Evolutionary conservation across 2,113 vertebrate species (phyloP), one percentile per base, ranked within the genome.

Genomic region (Lota lota): DNA sequence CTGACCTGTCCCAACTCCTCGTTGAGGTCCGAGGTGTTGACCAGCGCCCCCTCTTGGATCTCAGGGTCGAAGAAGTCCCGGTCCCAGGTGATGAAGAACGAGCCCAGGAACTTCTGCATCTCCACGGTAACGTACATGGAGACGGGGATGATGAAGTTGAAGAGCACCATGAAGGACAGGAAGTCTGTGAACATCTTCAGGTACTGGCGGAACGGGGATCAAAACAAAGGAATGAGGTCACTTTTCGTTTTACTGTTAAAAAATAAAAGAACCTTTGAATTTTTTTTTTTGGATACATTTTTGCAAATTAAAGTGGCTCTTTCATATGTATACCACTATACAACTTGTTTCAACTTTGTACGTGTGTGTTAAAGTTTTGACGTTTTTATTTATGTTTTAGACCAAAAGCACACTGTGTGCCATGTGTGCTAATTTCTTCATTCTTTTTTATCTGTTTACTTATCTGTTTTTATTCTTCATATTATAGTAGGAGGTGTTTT

Each of bases 61-160:
- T 96, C 94, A 3, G 94, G 92, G 40, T 99, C 97, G 2, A 90
- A 98, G 91, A 99, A 96, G 72, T 99, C 97, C 66, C 93, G 95
- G 89, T 99, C 97, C 97, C 97, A 99, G 0, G 93, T 81, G 83
- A 99, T 99, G 88, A 99, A 99, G 86, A 96, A 98, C 24, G 97
- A 99, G 33, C 97, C 97, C 80, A 99, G 81, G 89, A 99, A 99
- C 87, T 99, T 99, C 75, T 99, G 97, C 97, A 99, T 99, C 90
- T 99, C 97, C 53, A 99, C 97, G 0, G 97, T 99, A 72, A 99
- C 97, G 0, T 99, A 99, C 97, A 99, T 99, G 87, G 97, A 99
- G 68, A 99, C 96, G 0, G 97, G 97, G 88, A 99, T 99, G 80
- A 99, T 98, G 70, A 98, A 99, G 85, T 99, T 99, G 93, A 99